A percentile compares a stretch with the other conserved stretches of the same genome.
These are phyloP conservation scores for Thysanoteuthis rhombus DNA, from an alignment of 2,888 invertebrate species.

Conservation along the genomic window DNA sequence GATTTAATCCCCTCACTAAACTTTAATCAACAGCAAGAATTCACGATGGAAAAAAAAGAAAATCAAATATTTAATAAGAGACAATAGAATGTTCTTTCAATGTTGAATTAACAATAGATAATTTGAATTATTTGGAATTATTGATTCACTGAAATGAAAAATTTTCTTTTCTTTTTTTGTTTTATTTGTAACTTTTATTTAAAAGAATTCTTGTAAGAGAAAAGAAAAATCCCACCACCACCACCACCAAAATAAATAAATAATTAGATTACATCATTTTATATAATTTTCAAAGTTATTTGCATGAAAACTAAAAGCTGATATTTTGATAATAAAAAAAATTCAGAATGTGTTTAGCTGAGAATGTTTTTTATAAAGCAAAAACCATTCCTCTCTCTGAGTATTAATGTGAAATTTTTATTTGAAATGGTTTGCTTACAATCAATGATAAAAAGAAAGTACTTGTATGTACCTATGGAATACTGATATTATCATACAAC, in stretches of 20 bases:
- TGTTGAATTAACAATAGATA: neutral
- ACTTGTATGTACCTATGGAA: too few species aligned
- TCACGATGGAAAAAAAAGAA: neutral
- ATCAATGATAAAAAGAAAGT: too few species aligned
- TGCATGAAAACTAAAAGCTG: neutral
- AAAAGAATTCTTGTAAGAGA: neutral
- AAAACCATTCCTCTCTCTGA: too few species aligned
- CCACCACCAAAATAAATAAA: neutral
- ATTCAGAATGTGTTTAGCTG: too few species aligned
- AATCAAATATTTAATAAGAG: neutral
- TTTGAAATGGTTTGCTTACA: too few species aligned
- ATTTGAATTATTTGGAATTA: neutral
- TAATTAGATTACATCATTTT: neutral
- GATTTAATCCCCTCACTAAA: neutral
- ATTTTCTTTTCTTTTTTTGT: neutral
- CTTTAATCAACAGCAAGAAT: neutral
- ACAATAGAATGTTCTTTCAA: neutral
- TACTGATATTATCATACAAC: too few species aligned
- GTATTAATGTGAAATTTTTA: too few species aligned
- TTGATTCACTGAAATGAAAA: neutral
- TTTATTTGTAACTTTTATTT: neutral
- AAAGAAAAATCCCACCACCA: neutral
- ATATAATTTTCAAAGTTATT: neutral
- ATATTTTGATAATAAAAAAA: too few species aligned
- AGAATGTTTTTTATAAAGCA: too few species aligned